A percentile compares a stretch with the other conserved stretches of the same genome.
Evolutionary conservation across 1,140 invertebrate genomes (phyloP).

Genomic region (Capitella teleta): DNA sequence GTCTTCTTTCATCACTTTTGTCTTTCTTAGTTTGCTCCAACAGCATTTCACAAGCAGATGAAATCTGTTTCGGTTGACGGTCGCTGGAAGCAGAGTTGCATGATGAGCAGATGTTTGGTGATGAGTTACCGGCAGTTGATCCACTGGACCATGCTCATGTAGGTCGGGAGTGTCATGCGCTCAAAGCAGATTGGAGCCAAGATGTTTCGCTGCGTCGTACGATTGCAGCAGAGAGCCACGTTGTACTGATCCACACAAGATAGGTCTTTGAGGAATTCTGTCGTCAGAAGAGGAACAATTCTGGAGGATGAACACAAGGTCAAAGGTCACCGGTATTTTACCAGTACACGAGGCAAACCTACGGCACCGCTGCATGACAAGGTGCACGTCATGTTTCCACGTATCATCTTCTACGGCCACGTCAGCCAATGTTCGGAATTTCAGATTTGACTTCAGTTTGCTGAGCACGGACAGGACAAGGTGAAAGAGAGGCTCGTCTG

Average conservation of each 20-base stretch:
- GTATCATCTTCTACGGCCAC: no score
- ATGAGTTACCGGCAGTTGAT: conserved; percentile 24
- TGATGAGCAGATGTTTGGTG: not conserved
- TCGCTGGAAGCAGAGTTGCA: no score
- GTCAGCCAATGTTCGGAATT: no score
- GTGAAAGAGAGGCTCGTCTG: no score
- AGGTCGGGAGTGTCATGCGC: conserved; percentile 20
- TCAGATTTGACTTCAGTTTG: no score
- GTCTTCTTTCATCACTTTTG: not conserved
- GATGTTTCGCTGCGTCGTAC: conserved; percentile 15
- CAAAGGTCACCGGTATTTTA: not conserved
- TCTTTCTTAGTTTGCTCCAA: not conserved
- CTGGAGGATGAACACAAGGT: conserved; percentile 16
- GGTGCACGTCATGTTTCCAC: no score
- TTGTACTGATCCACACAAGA: conserved; percentile 30
- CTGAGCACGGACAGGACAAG: no score
- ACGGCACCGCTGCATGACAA: no score
- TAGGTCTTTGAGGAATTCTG: conserved; percentile 15
- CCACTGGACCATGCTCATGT: conserved; percentile 29
- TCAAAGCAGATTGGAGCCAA: conserved; percentile 23
- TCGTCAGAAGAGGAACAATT: conserved; percentile 23
- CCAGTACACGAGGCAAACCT: not conserved
- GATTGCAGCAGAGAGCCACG: conserved; percentile 27
- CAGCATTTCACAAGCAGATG: no score
- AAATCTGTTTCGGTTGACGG: no score